These are phyloP conservation scores for Ochropleura leucogaster DNA, from an alignment of 2,888 invertebrate species.

Conservation along the genomic window DNA sequence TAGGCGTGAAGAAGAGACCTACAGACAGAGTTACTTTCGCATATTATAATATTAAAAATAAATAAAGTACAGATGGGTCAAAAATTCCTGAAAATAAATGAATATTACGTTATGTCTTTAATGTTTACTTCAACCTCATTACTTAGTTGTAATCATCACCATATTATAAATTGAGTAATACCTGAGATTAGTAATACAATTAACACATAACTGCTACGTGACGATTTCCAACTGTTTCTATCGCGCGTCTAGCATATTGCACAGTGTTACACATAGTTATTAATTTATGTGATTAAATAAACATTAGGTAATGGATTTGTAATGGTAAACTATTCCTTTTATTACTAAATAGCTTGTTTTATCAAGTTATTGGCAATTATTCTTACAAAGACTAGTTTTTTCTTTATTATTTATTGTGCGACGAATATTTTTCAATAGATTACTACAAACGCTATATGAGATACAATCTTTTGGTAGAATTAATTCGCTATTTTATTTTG, in stretches of 20 bases:
- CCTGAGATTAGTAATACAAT: slow-evolving; percentile 18
- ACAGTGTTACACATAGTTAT: slow-evolving; percentile 5
- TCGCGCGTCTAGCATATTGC: slow-evolving; percentile 11
- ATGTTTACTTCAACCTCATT: neutral
- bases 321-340: slow-evolving; percentile 18
- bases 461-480: neutral
- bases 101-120: no score
- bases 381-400: neutral
- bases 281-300: slow-evolving; percentile 20
- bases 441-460: neutral
- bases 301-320: slow-evolving; percentile 31
- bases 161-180: slow-evolving; percentile 9
- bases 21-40: no score
- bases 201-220: slow-evolving; percentile 14
- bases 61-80: no score
- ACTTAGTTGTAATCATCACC: neutral
- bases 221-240: slow-evolving; percentile 4
- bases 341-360: neutral
- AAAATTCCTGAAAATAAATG: no score
- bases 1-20: no score
- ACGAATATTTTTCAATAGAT: neutral
- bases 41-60: no score
- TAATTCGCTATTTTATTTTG: neutral
- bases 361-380: neutral
- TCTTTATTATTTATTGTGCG: neutral